phyloP scores from a whole-genome alignment of 2,113 vertebrate genomes.

The Hyperopisus bebe region DNA sequence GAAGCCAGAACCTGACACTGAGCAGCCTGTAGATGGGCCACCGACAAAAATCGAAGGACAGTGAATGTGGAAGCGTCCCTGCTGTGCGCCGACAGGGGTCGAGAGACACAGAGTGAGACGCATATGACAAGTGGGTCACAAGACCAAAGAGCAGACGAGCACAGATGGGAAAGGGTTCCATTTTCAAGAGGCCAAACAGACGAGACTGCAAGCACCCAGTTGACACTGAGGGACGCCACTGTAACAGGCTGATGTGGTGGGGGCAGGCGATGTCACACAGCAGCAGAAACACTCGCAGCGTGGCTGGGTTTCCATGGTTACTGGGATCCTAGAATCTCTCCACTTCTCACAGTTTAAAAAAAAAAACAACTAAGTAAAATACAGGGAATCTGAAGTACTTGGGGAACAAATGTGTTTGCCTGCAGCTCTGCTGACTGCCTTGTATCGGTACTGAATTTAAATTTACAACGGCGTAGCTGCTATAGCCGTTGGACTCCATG shows the following conservation, averaged over 20 bases:
- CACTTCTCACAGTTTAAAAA: neutral
- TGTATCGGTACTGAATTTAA: neutral
- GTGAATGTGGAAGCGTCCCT: neutral
- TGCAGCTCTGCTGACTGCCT: neutral
- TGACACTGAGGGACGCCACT: neutral
- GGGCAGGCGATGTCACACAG: neutral
- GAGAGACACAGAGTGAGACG: neutral
- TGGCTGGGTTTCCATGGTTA: neutral
- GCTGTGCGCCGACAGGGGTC: neutral
- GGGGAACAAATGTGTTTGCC: neutral
- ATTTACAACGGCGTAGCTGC: neutral
- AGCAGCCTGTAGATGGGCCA: neutral
- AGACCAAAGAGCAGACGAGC: neutral
- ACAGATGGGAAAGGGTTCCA: neutral
- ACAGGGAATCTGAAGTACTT: neutral
- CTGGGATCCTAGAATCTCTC: neutral
- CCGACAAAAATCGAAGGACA: neutral
- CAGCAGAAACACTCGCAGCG: neutral
- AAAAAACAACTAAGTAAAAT: neutral
- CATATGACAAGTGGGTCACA: neutral
- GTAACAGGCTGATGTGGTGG: neutral
- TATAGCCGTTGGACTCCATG: neutral
- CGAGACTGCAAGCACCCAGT: neutral
- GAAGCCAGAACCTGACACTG: neutral
- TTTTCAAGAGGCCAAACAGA: neutral